Conservation (phyloP, 2,113 vertebrate species). For the Dipodomys ordii region DNA sequence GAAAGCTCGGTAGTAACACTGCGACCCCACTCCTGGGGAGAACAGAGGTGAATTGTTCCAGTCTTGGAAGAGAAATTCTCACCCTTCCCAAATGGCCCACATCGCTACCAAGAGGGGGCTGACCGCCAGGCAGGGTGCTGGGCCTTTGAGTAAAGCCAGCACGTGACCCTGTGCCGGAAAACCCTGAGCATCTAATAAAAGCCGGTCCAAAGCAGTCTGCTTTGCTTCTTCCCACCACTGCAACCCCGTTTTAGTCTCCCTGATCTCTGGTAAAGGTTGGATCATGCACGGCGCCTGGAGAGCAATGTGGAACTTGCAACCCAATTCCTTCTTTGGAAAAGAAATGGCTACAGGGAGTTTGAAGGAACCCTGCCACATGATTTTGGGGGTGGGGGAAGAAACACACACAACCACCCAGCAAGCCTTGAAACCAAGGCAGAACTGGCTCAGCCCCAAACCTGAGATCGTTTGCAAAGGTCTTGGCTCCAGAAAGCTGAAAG, state of each 20-base stretch:
- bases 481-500: background rate
- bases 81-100: background rate
- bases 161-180: conserved; percentile 11
- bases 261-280: conserved; percentile 40
- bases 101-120: too few species aligned
- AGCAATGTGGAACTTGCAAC: conserved; percentile 20
- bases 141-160: background rate
- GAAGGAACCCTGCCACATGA: background rate
- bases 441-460: background rate
- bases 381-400: too few species aligned
- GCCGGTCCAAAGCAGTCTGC: background rate
- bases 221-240: background rate
- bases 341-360: conserved; percentile 44
- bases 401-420: too few species aligned
- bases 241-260: conserved; percentile 23
- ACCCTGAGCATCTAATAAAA: conserved; percentile 50
- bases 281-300: background rate
- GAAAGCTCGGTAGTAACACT: background rate
- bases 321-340: conserved; percentile 40
- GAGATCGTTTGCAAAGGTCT: background rate
- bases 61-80: background rate
- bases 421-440: background rate
- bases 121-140: background rate
- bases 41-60: background rate
- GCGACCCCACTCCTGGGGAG: background rate